Conservation (phyloP, 37 sponge, comb jelly and placozoan genomes). For the Hormiphora californensis region DNA sequence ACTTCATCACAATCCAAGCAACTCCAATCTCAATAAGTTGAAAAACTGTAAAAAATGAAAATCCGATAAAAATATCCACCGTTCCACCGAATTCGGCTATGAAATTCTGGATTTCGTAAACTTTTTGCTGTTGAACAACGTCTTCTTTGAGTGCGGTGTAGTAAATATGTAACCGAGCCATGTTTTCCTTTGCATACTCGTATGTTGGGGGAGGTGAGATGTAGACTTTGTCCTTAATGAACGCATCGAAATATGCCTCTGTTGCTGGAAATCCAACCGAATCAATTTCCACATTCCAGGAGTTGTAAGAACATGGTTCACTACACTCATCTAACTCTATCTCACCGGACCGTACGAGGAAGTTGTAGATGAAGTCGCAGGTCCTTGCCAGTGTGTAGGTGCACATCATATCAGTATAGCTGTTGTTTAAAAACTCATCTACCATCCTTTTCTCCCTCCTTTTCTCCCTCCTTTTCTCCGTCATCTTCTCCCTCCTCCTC, state of each 20-base stretch:
- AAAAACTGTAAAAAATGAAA: constrained; percentile 21
- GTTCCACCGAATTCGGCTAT: constrained; percentile 30
- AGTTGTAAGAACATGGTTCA: constrained; percentile 22
- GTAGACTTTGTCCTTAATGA: not conserved
- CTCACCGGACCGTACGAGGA: too few relatives aligned
- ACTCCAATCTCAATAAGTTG: constrained; percentile 14
- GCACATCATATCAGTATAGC: too few relatives aligned
- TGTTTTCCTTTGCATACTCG: not conserved
- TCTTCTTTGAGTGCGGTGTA: not conserved
- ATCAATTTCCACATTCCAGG: constrained; percentile 5
- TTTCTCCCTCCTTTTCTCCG: too few relatives aligned
- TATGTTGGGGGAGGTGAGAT: not conserved
- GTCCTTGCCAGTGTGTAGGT: too few relatives aligned
- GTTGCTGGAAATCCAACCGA: not conserved
- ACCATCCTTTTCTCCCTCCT: too few relatives aligned
- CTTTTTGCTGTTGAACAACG: not conserved
- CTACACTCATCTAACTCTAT: not conserved
- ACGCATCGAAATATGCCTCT: constrained; percentile 11
- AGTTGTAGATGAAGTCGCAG: too few relatives aligned
- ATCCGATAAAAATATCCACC: constrained; percentile 40
- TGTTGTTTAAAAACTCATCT: too few relatives aligned
- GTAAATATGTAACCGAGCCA: constrained; percentile 8
- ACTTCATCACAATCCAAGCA: not conserved
- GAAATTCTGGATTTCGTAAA: constrained; percentile 45
- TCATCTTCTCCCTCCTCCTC: too few relatives aligned